These are phyloP conservation scores for Mormyrus hasselquistii DNA, from an alignment of 2,797 vertebrate genomes.

Conservation along the genomic window DNA sequence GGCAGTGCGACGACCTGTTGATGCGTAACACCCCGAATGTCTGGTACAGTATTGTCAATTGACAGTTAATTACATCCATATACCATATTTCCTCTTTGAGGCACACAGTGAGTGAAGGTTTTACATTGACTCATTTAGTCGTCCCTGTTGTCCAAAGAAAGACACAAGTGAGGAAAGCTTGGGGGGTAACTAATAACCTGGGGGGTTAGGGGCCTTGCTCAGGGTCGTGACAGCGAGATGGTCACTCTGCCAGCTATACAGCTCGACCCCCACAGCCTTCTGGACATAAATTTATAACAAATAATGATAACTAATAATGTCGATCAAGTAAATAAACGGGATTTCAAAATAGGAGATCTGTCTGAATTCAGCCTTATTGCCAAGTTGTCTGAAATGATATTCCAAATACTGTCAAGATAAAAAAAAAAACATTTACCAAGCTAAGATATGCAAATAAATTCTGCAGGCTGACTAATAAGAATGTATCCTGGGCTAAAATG, in stretches of 20 bases:
- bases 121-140: not conserved
- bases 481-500: not conserved
- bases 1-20: not conserved
- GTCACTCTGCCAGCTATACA: not conserved
- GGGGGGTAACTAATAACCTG: not conserved
- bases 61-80: not conserved
- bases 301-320: not conserved
- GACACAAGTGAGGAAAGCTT: not conserved
- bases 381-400: not conserved
- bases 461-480: not conserved
- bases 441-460: not conserved
- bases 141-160: not conserved
- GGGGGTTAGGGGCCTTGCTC: not conserved
- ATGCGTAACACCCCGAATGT: not conserved
- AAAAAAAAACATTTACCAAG: not conserved
- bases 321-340: not conserved
- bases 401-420: not conserved
- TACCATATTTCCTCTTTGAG: not conserved
- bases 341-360: not conserved
- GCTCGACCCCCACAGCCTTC: not conserved
- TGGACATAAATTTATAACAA: not conserved
- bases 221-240: not conserved
- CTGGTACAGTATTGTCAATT: not conserved
- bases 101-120: not conserved
- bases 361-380: not conserved